These are phyloP conservation scores for Brachionus koreanus DNA, from an alignment of 1,140 invertebrate species.

Conservation along the genomic window DNA sequence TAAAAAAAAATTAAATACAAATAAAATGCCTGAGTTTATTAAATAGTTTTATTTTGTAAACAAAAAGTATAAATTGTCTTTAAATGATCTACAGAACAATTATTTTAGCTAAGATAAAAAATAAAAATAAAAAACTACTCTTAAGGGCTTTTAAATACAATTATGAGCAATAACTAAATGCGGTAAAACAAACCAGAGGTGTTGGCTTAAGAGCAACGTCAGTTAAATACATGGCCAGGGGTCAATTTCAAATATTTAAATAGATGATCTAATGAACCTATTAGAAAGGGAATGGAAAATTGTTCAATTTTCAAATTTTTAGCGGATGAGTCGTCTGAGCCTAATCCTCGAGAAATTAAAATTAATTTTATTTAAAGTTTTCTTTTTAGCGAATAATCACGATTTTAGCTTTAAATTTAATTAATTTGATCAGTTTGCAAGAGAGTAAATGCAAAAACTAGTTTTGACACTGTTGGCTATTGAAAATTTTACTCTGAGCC, in stretches of 20 bases:
- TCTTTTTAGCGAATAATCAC: neutral
- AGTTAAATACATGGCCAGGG: neutral
- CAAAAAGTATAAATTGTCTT: neutral
- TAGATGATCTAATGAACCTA: neutral
- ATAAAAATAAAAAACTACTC: neutral
- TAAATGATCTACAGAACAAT: neutral
- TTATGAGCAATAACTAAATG: neutral
- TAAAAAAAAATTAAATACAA: neutral
- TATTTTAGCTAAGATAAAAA: neutral
- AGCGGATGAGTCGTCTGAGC: neutral
- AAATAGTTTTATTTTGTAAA: neutral
- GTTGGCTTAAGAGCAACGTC: neutral
- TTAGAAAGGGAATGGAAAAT: neutral
- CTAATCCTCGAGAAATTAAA: neutral
- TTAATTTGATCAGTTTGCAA: neutral
- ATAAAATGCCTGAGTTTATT: neutral
- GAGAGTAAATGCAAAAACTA: neutral
- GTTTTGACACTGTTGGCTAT: neutral
- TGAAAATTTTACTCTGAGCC: neutral
- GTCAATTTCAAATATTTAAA: neutral
- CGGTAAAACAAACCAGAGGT: neutral
- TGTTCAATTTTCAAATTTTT: neutral
- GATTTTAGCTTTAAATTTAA: constrained; percentile 5
- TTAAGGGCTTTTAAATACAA: neutral
- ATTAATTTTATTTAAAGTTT: neutral